Evolutionary conservation across 2,113 vertebrate genomes (phyloP).

Genomic region (Mionectes macconnelli): DNA sequence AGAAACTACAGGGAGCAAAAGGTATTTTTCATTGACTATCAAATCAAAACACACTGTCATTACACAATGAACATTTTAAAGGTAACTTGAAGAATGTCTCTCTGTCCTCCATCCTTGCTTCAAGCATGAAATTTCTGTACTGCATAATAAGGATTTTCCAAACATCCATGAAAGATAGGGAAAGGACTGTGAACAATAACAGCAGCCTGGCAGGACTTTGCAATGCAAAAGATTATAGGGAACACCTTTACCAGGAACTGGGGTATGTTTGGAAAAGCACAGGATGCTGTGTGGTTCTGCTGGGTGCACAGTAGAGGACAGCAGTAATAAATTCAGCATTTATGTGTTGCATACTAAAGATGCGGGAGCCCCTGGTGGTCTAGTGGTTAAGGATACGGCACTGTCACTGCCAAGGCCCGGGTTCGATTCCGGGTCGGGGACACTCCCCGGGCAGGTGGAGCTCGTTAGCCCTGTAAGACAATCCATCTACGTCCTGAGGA

Average conservation of each 20-base stretch:
- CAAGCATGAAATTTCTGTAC: neutral
- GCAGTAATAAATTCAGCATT: neutral
- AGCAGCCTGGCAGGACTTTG: neutral
- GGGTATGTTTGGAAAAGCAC: no score
- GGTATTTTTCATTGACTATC: neutral
- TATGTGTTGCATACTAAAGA: neutral
- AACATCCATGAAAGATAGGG: neutral
- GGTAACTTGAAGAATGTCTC: neutral
- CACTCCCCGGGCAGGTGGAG: no score
- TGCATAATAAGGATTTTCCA: neutral
- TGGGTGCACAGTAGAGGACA: no score
- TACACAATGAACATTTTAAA: neutral
- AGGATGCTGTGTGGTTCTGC: no score
- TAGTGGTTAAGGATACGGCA: no score
- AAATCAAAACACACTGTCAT: neutral
- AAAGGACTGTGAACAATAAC: neutral
- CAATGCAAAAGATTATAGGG: no score
- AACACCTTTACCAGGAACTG: no score
- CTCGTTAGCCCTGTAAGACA: no score
- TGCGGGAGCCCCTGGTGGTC: no score
- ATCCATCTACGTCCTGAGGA: no score
- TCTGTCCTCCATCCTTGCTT: neutral
- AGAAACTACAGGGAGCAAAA: neutral
- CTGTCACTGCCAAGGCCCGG: no score
- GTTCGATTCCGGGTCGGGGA: no score